phyloP scores from a whole-genome alignment of 2,797 vertebrate genomes.

The Australoheros facetus region DNA sequence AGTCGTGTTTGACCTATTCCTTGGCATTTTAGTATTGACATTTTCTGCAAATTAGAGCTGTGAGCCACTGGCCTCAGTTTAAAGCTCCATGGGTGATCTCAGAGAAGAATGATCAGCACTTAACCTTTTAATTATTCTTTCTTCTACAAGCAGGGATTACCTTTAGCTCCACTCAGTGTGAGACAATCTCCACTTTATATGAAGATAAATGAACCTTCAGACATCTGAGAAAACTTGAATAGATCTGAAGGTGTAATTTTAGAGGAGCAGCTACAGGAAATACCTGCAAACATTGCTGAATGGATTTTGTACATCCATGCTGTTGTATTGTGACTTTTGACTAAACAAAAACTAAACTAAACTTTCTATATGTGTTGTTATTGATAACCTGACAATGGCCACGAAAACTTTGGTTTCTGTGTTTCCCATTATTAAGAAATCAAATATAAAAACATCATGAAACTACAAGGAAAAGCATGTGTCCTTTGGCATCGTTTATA shows the following conservation, averaged over 20 bases:
- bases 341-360: neutral
- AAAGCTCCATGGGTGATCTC: conserved; percentile 71
- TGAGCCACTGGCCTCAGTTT: conserved; percentile 67
- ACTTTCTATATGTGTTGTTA: no score
- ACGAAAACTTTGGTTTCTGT: no score
- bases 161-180: conserved; percentile 53
- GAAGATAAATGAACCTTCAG: conserved; percentile 57
- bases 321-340: neutral
- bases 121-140: conserved; percentile 84
- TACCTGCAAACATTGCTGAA: neutral
- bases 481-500: neutral
- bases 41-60: conserved; percentile 82
- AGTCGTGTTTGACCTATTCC: conserved; percentile 77
- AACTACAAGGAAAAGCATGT: neutral
- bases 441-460: no score
- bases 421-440: no score
- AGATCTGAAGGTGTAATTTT: conserved; percentile 27
- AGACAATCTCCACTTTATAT: conserved; percentile 50
- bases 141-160: conserved; percentile 65
- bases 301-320: neutral
- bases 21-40: conserved; percentile 83
- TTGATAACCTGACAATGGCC: neutral
- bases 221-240: conserved; percentile 18
- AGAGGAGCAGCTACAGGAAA: neutral
- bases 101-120: conserved; percentile 71